These are phyloP conservation scores for Trachythela sp. DNA, from an alignment of 64 coral and sea anemone species.

Conservation along the genomic window DNA sequence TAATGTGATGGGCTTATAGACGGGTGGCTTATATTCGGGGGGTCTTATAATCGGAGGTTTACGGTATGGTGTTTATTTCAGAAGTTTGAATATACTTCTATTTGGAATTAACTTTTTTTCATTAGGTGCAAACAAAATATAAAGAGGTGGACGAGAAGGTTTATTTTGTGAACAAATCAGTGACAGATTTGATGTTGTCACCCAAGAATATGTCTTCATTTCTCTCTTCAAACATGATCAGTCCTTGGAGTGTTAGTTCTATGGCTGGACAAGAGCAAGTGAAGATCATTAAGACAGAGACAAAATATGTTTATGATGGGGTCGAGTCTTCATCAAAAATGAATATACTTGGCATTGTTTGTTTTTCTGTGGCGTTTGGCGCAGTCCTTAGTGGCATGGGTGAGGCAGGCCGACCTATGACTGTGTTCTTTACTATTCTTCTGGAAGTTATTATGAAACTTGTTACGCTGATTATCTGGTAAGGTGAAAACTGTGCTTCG, in stretches of 20 bases:
- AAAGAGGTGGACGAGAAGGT: neutral
- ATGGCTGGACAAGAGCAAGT: neutral
- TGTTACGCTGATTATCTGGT: constrained; percentile 92
- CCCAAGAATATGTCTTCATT: constrained; percentile 7
- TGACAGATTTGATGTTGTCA: neutral
- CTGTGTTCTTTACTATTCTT: constrained; percentile 69
- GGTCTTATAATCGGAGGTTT: too few relatives aligned
- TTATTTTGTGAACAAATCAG: neutral
- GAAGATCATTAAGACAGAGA: constrained; percentile 21
- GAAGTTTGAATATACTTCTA: too few relatives aligned
- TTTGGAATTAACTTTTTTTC: too few relatives aligned
- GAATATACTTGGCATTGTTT: constrained; percentile 77
- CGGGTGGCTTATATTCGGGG: too few relatives aligned
- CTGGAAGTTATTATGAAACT: constrained; percentile 85
- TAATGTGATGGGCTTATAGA: too few relatives aligned
- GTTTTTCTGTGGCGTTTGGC: constrained; percentile 75
- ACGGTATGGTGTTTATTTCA: too few relatives aligned
- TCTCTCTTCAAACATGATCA: constrained; percentile 16
- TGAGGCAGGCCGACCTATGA: constrained; percentile 61
- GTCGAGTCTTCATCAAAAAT: constrained; percentile 33
- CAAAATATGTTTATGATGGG: constrained; percentile 47
- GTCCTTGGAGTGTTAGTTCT: constrained; percentile 39
- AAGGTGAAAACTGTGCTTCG: neutral
- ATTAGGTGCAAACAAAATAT: neutral
- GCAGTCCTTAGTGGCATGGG: constrained; percentile 74